Evolutionary conservation across 2,888 invertebrate species (phyloP), one percentile per base, ranked within the genome.

Genomic region (Lampropteryx suffumata): DNA sequence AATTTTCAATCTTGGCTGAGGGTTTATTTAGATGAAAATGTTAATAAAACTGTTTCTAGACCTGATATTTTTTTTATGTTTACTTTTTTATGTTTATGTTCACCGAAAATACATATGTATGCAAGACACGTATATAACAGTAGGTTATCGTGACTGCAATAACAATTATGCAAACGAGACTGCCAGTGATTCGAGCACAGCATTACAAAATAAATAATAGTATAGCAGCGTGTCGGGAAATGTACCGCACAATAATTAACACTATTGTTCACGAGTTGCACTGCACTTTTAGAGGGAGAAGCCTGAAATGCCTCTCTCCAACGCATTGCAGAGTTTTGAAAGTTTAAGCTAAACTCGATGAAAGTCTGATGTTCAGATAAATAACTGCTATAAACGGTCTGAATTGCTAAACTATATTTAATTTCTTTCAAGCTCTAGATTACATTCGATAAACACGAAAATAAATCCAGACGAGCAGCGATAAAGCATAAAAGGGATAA

Each of bases 201-300:
- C 64, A 74, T 71, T 7, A 9, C 33, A 42, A 33, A 34, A 8
- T 33, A 42, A 26, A 34, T 34, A 27, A 27, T 10, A 27, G 42
- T 27, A 14, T 34, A n/a, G 17, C 11, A n/a, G n/a, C 14, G 24
- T 14, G 68, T 69, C 69, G 75, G 76, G 79, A 82, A 80, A 82
- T 77, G 72, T 74, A 71, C 68, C 64, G 66, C 67, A 76, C 76
- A 76, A 80, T 83, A 74, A 81, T 77, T 71, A 59, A 65, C 62
- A 61, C 74, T 62, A 81, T 81, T 82, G 81, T 82, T 74, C 72
- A 48, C 44, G 44, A 46, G 44, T 59, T 62, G 48, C 52, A 58
- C 55, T 51, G 39, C 28, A 28, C 45, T 39, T 46, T 32, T 26
- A 10, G 36, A 32, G 33, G 6, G 35, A 33, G 36, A 30, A 2